These are phyloP conservation scores for Synanthedon andrenaeformis DNA, from an alignment of 2,888 invertebrate genomes.

Conservation along the genomic window DNA sequence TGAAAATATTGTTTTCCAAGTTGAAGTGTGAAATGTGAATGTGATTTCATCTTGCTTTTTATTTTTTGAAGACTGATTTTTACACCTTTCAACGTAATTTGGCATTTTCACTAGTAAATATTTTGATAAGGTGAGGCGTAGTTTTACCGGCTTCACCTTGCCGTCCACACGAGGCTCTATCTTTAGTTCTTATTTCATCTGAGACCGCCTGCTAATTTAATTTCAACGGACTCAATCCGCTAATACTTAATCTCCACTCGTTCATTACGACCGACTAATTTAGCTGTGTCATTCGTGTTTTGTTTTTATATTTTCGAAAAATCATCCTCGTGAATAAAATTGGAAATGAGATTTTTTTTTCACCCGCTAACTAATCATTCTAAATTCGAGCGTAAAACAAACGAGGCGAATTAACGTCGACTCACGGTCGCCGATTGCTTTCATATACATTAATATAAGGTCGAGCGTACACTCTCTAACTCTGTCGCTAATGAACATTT, in stretches of 20 bases:
- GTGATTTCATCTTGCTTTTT: no score
- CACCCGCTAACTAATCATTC: conserved; percentile 17
- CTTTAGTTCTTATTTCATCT: no score
- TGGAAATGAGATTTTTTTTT: conserved; percentile 46
- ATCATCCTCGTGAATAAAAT: conserved; percentile 46
- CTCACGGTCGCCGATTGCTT: conserved; percentile 52
- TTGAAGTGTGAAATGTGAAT: no score
- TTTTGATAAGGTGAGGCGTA: no score
- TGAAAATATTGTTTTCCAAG: no score
- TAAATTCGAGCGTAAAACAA: conserved; percentile 28
- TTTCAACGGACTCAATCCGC: conserved; percentile 52
- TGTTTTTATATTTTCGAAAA: conserved; percentile 45
- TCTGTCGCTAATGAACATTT: conserved; percentile 56
- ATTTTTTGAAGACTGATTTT: no score
- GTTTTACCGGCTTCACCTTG: no score
- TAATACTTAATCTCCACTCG: conserved; percentile 38
- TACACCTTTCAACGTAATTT: no score
- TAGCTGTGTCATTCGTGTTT: conserved; percentile 46
- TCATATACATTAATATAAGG: conserved; percentile 37
- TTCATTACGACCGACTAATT: conserved; percentile 41
- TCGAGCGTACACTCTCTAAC: conserved; percentile 45
- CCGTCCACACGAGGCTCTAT: no score
- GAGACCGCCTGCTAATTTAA: conserved; percentile 38
- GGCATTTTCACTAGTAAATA: no score
- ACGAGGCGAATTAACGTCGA: conserved; percentile 39